Percentiles rank a stretch among this genome's conserved stretches.
Evolutionary conservation across 2,888 invertebrate species (phyloP).

Genomic region (Teleogryllus oceanicus): DNA sequence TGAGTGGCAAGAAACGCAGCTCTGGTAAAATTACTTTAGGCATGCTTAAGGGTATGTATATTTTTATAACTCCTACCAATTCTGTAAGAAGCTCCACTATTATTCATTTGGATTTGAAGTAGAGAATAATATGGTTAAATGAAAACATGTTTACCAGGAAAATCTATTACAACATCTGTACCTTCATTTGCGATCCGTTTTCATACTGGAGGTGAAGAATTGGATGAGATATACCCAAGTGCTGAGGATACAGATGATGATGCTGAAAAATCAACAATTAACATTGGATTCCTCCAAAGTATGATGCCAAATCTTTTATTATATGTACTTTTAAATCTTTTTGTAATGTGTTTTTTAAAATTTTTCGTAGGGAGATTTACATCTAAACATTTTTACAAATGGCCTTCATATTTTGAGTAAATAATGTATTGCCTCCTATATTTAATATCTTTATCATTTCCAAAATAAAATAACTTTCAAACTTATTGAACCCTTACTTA

Average conservation of each 20-base stretch:
- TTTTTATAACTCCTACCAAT: not conserved
- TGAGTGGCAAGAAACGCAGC: slow-evolving; percentile 32
- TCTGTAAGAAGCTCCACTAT: not conserved
- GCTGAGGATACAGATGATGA: slow-evolving; percentile 55
- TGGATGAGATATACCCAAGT: slow-evolving; percentile 64
- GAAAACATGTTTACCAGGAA: slow-evolving; percentile 43
- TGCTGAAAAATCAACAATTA: slow-evolving; percentile 33
- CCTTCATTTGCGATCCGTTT: slow-evolving; percentile 60
- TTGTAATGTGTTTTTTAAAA: not conserved
- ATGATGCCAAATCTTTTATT: not conserved
- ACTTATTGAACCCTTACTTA: too few species aligned
- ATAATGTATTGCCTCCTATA: too few species aligned
- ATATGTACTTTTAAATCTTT: not conserved
- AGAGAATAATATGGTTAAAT: not conserved
- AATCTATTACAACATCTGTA: slow-evolving; percentile 49
- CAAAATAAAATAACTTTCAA: too few species aligned
- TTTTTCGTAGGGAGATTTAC: not conserved
- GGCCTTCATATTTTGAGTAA: too few species aligned
- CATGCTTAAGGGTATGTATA: slow-evolving; percentile 46
- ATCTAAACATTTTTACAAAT: not conserved
- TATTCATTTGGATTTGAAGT: not conserved
- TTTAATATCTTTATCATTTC: too few species aligned
- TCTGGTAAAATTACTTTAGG: slow-evolving; percentile 46
- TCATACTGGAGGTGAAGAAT: slow-evolving; percentile 71
- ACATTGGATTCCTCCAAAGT: not conserved